phyloP scores from a whole-genome alignment of 2,888 invertebrate species.

The Trichopria drosophilae region DNA sequence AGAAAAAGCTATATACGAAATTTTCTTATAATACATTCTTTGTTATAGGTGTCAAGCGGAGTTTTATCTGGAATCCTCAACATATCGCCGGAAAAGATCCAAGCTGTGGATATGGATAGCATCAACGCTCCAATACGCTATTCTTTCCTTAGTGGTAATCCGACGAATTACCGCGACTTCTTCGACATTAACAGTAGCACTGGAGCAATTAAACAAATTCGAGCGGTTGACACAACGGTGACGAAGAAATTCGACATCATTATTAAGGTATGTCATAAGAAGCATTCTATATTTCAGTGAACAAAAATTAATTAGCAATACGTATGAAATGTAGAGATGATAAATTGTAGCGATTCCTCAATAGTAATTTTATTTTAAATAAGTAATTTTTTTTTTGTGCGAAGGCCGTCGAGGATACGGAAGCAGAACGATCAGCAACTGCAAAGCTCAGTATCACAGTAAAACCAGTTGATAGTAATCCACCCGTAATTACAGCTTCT shows the following conservation, averaged over 20 bases:
- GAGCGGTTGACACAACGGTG: conserved; percentile 78
- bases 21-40: no score
- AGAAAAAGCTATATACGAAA: not conserved
- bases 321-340: not conserved
- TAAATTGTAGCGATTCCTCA: not conserved
- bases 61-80: conserved; percentile 81
- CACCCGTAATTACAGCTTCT: conserved; percentile 75
- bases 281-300: not conserved
- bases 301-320: not conserved
- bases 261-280: conserved; percentile 66
- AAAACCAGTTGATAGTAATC: conserved; percentile 83
- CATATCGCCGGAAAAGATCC: conserved; percentile 84
- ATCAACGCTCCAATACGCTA: conserved; percentile 81
- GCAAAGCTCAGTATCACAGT: conserved; percentile 81
- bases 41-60: conserved; percentile 73
- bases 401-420: conserved; percentile 81
- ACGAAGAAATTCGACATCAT: conserved; percentile 78
- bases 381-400: no score
- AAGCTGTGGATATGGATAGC: conserved; percentile 88
- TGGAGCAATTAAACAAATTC: conserved; percentile 79
- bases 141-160: conserved; percentile 79
- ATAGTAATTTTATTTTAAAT: conserved; percentile 7
- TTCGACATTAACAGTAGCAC: conserved; percentile 81
- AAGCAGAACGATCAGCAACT: conserved; percentile 77
- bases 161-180: conserved; percentile 75